Evolutionary conservation across 2,113 vertebrate species (phyloP).

Genomic region (Equus przewalskii): DNA sequence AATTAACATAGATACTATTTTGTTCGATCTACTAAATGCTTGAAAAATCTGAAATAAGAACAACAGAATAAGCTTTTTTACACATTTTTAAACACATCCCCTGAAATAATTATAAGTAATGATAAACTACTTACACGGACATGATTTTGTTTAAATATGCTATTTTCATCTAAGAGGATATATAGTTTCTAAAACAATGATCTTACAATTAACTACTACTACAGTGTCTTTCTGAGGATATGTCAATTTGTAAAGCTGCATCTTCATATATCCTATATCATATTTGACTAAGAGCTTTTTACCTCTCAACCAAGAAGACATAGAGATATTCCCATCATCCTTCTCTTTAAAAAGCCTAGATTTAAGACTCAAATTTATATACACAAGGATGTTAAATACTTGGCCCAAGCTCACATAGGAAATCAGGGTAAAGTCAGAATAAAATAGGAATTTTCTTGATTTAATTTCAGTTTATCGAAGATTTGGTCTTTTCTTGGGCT

Average conservation of each 20-base stretch:
- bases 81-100: not conserved
- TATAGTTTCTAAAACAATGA: not conserved
- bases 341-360: not conserved
- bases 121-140: not conserved
- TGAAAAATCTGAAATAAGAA: conserved; percentile 39
- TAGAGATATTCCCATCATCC: not conserved
- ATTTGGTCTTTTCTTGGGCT: not conserved
- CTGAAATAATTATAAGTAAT: not conserved
- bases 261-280: not conserved
- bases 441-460: conserved; percentile 4
- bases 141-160: not conserved
- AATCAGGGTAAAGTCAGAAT: conserved; percentile 3
- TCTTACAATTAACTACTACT: not conserved
- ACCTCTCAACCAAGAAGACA: not conserved
- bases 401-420: not conserved
- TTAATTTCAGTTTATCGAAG: conserved; percentile 15
- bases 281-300: not conserved
- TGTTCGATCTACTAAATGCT: not conserved
- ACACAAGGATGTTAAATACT: not conserved
- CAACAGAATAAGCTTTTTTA: not conserved
- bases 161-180: not conserved
- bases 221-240: not conserved
- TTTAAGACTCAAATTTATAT: not conserved
- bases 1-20: conserved; percentile 37
- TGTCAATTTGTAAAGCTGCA: not conserved